Conservation (phyloP, 2,797 vertebrate species). For the Gymnothorax javanicus region DNA sequence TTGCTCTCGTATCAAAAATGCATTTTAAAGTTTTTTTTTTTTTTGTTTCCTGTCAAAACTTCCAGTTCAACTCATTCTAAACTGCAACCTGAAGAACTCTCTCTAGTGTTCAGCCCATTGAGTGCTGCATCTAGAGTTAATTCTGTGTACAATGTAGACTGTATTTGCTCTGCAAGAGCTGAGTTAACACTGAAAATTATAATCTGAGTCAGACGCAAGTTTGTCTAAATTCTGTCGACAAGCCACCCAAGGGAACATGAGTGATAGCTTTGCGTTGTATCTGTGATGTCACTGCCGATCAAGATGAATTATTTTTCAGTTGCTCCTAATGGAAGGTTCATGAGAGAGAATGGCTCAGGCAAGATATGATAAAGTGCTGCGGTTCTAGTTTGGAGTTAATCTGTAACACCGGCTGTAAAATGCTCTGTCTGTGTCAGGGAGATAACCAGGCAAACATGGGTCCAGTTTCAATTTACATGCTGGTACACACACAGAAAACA, state of each 20-base stretch:
- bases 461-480: conserved; percentile 28
- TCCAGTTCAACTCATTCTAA: background rate
- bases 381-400: conserved; percentile 44
- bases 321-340: conserved; percentile 39
- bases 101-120: background rate
- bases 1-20: background rate
- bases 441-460: conserved; percentile 39
- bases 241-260: conserved; percentile 6
- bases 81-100: background rate
- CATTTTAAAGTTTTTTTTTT: background rate
- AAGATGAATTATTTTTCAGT: conserved; percentile 25
- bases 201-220: background rate
- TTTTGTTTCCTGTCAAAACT: background rate
- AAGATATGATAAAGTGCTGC: conserved; percentile 31
- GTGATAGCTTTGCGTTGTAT: conserved; percentile 9
- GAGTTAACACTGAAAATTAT: background rate
- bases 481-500: conserved; percentile 8
- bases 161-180: background rate
- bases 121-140: too few species aligned
- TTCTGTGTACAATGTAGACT: too few species aligned
- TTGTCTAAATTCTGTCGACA: background rate
- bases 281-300: conserved; percentile 12
- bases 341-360: conserved; percentile 29
- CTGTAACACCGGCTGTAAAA: conserved; percentile 50
- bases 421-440: conserved; percentile 38